These are phyloP conservation scores for Ciconia maguari DNA, from an alignment of 2,113 vertebrate species.

Conservation along the genomic window DNA sequence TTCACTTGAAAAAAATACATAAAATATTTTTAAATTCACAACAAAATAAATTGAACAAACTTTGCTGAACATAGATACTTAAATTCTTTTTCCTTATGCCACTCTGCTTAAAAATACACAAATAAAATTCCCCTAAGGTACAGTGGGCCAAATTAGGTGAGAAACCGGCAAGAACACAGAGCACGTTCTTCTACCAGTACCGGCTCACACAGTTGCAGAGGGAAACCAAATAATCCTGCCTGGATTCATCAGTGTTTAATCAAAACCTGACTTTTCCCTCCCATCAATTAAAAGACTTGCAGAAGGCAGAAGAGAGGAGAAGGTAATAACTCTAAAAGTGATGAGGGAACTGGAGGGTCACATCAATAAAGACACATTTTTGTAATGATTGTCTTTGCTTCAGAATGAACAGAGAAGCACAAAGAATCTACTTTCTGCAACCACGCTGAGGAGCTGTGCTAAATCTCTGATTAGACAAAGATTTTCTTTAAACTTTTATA, in stretches of 20 bases:
- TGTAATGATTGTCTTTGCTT: slow-evolving; percentile 48
- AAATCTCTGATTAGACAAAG: slow-evolving; percentile 72
- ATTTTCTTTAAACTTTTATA: slow-evolving; percentile 77
- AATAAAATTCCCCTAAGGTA: background rate
- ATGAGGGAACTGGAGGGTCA: background rate
- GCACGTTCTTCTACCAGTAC: background rate
- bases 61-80: background rate
- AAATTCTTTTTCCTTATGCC: background rate
- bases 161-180: background rate
- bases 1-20: background rate
- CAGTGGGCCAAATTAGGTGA: background rate
- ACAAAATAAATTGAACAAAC: background rate
- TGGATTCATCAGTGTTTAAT: background rate
- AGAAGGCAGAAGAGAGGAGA: background rate
- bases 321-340: background rate
- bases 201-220: background rate
- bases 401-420: background rate
- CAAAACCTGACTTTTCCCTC: slow-evolving; percentile 24
- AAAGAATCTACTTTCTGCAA: slow-evolving; percentile 15
- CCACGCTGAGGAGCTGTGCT: slow-evolving; percentile 43
- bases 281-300: slow-evolving; percentile 49
- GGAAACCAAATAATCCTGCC: background rate
- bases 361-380: slow-evolving; percentile 56
- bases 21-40: background rate
- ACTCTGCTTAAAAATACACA: background rate